A percentile compares a stretch with the other conserved stretches of the same genome.
phyloP scores from a whole-genome alignment of 1,140 invertebrate species.

The Anoplophora glabripennis region DNA sequence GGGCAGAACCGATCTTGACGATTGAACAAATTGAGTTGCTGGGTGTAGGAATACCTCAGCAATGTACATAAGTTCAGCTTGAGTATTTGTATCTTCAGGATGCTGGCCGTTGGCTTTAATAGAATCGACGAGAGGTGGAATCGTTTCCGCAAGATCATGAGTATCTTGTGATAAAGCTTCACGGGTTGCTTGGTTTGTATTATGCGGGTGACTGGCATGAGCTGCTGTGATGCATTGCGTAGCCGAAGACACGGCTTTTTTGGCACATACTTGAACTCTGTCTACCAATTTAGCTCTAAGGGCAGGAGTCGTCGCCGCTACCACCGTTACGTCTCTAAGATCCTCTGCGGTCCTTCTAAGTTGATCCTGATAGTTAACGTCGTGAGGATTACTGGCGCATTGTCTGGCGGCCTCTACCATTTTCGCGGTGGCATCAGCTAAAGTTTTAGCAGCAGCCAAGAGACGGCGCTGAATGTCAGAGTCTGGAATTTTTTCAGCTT shows the following conservation, averaged over 20 bases:
- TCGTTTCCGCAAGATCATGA: conserved; percentile 70
- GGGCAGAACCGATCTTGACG: conserved; percentile 74
- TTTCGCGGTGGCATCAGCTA: conserved; percentile 93
- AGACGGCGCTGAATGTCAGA: conserved; percentile 85
- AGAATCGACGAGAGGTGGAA: conserved; percentile 79
- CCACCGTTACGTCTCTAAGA: conserved; percentile 82
- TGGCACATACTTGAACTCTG: conserved; percentile 75
- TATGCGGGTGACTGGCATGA: conserved; percentile 67
- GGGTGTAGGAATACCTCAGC: conserved; percentile 80
- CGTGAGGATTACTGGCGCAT: conserved; percentile 82
- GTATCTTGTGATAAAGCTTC: conserved; percentile 78
- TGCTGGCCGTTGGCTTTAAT: conserved; percentile 71
- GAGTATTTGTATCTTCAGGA: conserved; percentile 71
- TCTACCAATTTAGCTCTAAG: conserved; percentile 76
- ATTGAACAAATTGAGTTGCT: conserved; percentile 60
- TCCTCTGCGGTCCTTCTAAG: conserved; percentile 88
- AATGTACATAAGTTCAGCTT: conserved; percentile 81
- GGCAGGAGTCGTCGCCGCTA: conserved; percentile 72
- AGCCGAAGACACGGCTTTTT: conserved; percentile 82
- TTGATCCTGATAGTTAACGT: conserved; percentile 78
- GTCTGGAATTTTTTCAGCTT: conserved; percentile 86
- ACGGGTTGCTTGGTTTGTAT: conserved; percentile 61
- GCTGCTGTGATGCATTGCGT: conserved; percentile 87
- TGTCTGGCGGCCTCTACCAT: conserved; percentile 95
- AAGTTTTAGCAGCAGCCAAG: conserved; percentile 84